Evolutionary conservation across 2,888 invertebrate genomes (phyloP), one percentile per base, ranked within the genome.

Genomic region (Pandemis corylana): DNA sequence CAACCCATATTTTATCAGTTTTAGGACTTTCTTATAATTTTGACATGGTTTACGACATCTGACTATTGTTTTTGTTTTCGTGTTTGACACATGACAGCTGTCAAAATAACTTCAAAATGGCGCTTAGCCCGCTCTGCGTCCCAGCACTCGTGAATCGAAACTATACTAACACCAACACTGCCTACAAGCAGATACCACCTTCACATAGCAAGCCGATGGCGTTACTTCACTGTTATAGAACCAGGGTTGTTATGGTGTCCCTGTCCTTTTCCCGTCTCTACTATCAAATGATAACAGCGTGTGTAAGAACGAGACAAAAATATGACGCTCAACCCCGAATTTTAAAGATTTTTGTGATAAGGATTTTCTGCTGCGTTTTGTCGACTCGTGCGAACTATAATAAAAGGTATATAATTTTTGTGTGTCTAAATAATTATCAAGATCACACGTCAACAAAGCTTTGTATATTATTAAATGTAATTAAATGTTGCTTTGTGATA

Each of bases 121-220:
- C 7, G 44, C 12, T 13, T 44, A 42, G 10, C 56, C 61, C 51
- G 28, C 44, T 56, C 53, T 28, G 61, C 56, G 15, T n/a, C 28
- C 68, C 74, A 74, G 69, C 65, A 69, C 69, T 74, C 69, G 65
- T 28, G 74, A 70, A 41, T 42, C 53, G 20, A 28, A 71, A 68
- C 42, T 70, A 66, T 86, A 80, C 81, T 87, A 87, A 92, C 90
- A 87, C 87, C 78, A 92, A 94, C 90, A 89, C 94, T 94, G 94
- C 93, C 90, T 92, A 92, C 85, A 94, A 93, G 94, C 94, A 94
- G 94, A 85, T 77, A 77, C 87, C 89, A 89, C 89, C 80, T 80
- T 86, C 91, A 91, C 91, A 90, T 88, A 83, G 71, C 74, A 86
- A 89, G 92, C 91, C 91, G 79, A 78, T 78, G 76, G 79, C 83